A percentile compares a stretch with the other conserved stretches of the same genome.
phyloP scores from a whole-genome alignment of 92 coral and sea anemone genomes.

The Phenganax stokvisi region DNA sequence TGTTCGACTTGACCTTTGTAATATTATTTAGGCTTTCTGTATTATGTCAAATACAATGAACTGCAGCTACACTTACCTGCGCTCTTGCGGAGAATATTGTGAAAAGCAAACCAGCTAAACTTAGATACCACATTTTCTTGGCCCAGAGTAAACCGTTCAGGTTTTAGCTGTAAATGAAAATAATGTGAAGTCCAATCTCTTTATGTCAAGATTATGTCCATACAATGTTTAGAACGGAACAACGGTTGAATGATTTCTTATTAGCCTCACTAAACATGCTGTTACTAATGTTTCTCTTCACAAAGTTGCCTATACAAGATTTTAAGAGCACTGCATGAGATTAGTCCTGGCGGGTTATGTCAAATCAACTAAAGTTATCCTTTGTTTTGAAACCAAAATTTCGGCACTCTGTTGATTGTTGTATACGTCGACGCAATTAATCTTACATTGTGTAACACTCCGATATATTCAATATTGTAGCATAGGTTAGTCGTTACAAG shows the following conservation, averaged over 20 bases:
- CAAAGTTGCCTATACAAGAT: background rate
- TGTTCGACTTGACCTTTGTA: background rate
- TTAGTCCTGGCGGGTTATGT: background rate
- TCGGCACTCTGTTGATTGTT: conserved; percentile 13
- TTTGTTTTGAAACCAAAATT: background rate
- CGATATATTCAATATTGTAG: conserved; percentile 16
- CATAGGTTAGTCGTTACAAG: background rate
- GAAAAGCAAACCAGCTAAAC: background rate
- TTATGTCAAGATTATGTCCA: background rate
- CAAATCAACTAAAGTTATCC: conserved; percentile 10
- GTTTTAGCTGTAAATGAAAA: background rate
- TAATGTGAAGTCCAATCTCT: background rate
- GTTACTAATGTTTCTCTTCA: background rate
- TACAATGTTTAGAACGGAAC: conserved; percentile 1
- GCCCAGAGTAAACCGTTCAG: background rate
- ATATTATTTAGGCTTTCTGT: background rate
- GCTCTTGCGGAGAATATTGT: background rate
- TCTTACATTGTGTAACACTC: conserved; percentile 6
- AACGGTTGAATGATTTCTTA: conserved; percentile 25
- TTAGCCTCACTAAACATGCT: background rate
- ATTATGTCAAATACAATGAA: background rate
- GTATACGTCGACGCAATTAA: background rate
- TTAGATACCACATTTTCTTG: background rate
- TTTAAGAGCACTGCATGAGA: conserved; percentile 4
- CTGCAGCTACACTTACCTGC: background rate